Evolutionary conservation across 1,140 invertebrate species (phyloP), one percentile per base, ranked within the genome.

Genomic region (Zophobas atratus): DNA sequence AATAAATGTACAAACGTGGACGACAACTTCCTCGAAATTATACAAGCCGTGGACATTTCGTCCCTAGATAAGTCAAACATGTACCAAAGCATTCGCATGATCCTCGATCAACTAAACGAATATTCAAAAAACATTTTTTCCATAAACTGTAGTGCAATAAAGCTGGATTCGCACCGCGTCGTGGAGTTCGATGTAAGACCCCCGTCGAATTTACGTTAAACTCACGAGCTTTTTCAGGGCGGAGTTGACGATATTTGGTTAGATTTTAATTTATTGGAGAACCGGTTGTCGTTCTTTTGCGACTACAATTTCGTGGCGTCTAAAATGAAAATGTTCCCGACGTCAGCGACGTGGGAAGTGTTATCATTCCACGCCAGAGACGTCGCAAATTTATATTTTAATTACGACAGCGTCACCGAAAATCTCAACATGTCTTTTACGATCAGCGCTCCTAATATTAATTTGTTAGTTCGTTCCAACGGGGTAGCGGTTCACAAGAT

Each of bases 91-190:
- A 67, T 67, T 43, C 38, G 60, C 20, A 67, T 67, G 39, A 20
- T 67, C 32, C 60, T 67, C 33, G 60, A 67, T 6, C 3, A 67
- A 46, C 6, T 67, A 43, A 67, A 67, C 5, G 39, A 33, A 4
- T 32, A 6, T 2, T 38, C 36, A 43, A 20, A 6, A 67, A 67
- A 43, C 39, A 67, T 67, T 3, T 67, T 67, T 67, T 67, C 60
- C 2, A 67, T 67, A 6, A 67, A 67, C 39, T 67, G 60, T 32
- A 67, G 39, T 41, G 39, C 6, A 6, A 67, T 67, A n/a, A 33
- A n/a, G 32, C 2, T 67, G 1, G 39, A 67, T 67, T 1, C 1
- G 1, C 1, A 1, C 6, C 38, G 2, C 1, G 39, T 67, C 32
- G 35, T 20, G n/a, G 60, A 67, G 43, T 67, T 67, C 32, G 6